Base-by-base conservation (phyloP, 2,113 vertebrate genomes). In the Proterorhinus semilunaris region DNA sequence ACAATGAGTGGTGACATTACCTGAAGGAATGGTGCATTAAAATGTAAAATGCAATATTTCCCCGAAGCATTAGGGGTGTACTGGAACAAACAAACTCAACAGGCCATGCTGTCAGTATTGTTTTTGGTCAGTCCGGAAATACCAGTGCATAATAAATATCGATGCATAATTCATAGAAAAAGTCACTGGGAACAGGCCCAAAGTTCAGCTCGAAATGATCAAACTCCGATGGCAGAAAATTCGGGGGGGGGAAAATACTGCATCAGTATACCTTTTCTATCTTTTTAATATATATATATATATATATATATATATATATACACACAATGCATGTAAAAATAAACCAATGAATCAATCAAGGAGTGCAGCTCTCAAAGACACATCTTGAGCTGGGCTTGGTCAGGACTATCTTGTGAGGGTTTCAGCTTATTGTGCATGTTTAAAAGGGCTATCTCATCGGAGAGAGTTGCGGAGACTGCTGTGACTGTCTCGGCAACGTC, bases 171-270 rank as follows among this genome's bases (percentile, higher is more conserved):
- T 61, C 58, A 61, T 44, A 3, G 42, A 15, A 61, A 59, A 61
- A 61, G 58, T 61, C 58, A 44, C 58, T 7, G 13, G 15, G 58
- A 61, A 61, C 13, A 44, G 58, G 58, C n/a, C 8, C 42, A 44
- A 61, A 61, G 58, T 61, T 61, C 58, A 61, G 58, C 15, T 42
- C 58, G 7, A 61, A 44, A n/a, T 61, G 12, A 44, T 13, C 63
- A 66, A 68, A 65, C 68, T 62, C 52, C 13, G 55, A 12, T 42
- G 54, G 17, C 54, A 5, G 55, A 58, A 42, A 21, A 58, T 7
- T 36, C 55, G 48, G 50, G 65, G 72, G 72, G 63, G 62, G 43
- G 6, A 46, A 52, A 8, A 43, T 6, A 68, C 7, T 47, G 52
- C 8, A 54, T 21, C 50, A 16, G 21, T 5, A 16, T 6, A 6